Conservation (phyloP, 1,140 invertebrate genomes). For the Lepidurus arcticus region DNA sequence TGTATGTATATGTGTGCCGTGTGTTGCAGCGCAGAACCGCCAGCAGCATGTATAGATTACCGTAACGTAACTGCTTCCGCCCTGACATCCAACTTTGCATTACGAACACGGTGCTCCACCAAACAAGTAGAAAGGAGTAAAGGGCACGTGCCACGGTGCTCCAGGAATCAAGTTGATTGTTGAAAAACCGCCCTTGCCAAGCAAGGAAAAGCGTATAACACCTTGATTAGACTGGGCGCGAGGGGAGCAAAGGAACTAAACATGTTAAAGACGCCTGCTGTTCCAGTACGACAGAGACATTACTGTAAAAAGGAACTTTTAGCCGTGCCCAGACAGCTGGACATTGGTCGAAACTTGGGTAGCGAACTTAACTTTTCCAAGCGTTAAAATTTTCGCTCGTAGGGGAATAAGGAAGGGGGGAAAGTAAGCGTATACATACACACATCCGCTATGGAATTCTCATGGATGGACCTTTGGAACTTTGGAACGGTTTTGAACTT, state of each 20-base stretch:
- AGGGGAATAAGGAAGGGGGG: not conserved
- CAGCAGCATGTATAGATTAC: conserved; percentile 17
- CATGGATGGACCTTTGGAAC: conserved; percentile 5
- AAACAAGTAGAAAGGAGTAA: not conserved
- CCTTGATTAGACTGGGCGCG: not conserved
- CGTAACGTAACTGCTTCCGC: conserved; percentile 13
- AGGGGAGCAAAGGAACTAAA: not conserved
- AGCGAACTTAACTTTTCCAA: not conserved
- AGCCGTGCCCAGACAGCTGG: not conserved
- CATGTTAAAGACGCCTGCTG: not conserved
- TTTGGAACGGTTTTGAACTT: conserved; percentile 8
- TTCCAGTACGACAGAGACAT: not conserved
- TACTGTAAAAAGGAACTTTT: not conserved
- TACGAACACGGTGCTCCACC: not conserved
- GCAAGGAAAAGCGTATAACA: not conserved
- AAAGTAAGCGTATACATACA: not conserved
- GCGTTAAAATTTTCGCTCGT: not conserved
- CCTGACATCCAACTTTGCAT: conserved; percentile 18
- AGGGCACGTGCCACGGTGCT: not conserved
- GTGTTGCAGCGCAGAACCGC: not conserved
- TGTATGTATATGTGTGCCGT: not conserved
- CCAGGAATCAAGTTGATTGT: not conserved
- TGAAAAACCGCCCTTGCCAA: conserved; percentile 14
- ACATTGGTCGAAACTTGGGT: not conserved
- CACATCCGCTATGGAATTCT: not conserved